Evolutionary conservation across 2,113 vertebrate species (phyloP).

Genomic region (Corvus hawaiiensis): DNA sequence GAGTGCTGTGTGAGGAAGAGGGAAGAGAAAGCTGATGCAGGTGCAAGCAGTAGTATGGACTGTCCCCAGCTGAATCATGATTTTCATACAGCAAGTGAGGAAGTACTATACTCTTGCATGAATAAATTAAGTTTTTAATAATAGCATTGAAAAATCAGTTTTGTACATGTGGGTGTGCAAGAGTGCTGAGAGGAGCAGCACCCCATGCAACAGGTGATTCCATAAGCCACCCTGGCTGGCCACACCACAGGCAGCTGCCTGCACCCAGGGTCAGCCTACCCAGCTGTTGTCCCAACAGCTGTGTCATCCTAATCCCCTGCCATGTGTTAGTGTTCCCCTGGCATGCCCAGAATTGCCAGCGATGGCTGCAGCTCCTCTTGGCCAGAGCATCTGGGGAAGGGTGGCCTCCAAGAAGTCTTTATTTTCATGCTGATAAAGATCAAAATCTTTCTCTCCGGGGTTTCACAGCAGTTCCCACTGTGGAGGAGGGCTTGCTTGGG

Average conservation of each 20-base stretch:
- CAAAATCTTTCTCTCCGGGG: background rate
- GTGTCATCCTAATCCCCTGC: conserved; percentile 12
- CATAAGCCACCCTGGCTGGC: background rate
- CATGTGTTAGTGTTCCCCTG: background rate
- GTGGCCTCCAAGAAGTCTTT: background rate
- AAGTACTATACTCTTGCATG: background rate
- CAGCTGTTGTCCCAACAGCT: conserved; percentile 7
- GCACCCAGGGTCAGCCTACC: background rate
- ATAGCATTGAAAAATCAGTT: background rate
- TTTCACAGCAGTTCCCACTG: background rate
- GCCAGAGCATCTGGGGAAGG: background rate
- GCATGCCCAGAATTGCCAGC: background rate
- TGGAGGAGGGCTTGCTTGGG: background rate
- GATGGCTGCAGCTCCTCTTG: background rate
- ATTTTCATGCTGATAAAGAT: background rate
- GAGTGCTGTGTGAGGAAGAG: background rate
- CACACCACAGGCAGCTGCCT: conserved; percentile 44
- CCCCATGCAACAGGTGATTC: conserved; percentile 40
- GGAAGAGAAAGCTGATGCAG: background rate
- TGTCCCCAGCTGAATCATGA: background rate
- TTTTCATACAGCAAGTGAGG: background rate
- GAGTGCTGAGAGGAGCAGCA: background rate
- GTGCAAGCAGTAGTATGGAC: background rate
- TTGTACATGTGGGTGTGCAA: background rate
- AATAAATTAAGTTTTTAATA: background rate